These are phyloP conservation scores for Xestoiulus laeticollis DNA, from an alignment of 2,888 invertebrate genomes.

Conservation along the genomic window DNA sequence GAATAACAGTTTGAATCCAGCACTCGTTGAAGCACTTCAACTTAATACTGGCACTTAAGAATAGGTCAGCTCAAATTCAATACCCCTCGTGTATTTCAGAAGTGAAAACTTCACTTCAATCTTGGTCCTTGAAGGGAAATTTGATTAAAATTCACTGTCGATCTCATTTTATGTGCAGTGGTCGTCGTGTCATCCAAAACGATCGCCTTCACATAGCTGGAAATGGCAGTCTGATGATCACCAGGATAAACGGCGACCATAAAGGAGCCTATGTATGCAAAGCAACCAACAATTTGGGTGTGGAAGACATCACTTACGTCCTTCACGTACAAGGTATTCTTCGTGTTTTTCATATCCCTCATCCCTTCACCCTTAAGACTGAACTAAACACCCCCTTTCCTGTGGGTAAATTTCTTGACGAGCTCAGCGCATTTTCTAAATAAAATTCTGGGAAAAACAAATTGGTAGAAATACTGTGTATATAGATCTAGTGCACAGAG, in stretches of 20 bases:
- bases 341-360: neutral
- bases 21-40: too few relatives aligned
- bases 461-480: too few relatives aligned
- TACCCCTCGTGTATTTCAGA: neutral
- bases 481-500: too few relatives aligned
- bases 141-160: neutral
- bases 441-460: too few relatives aligned
- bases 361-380: neutral
- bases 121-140: neutral
- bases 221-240: constrained; percentile 64
- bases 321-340: constrained; percentile 72
- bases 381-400: too few relatives aligned
- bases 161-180: constrained; percentile 11
- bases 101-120: neutral
- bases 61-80: too few relatives aligned
- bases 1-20: too few relatives aligned
- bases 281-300: constrained; percentile 63
- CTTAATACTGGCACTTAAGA: too few relatives aligned
- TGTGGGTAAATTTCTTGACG: too few relatives aligned
- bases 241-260: constrained; percentile 61
- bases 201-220: constrained; percentile 50
- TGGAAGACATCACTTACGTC: constrained; percentile 77
- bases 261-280: constrained; percentile 65
- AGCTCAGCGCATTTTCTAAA: too few relatives aligned
- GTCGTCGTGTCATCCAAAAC: constrained; percentile 46